Base-by-base conservation (phyloP, 1,140 invertebrate species). In the Thrips palmi region DNA sequence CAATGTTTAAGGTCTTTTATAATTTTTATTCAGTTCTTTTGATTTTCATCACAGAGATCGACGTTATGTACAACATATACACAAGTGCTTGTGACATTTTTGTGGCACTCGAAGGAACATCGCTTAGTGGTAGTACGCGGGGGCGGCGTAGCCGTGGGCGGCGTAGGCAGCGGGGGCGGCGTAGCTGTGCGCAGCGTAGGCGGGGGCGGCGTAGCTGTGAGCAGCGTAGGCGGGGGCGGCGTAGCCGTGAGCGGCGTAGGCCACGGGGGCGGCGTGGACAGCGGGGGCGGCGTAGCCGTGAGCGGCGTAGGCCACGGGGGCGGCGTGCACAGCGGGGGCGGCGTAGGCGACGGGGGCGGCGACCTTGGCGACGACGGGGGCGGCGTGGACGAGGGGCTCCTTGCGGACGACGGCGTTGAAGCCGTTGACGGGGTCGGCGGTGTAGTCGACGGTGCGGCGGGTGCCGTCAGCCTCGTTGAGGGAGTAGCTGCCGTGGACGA, bases 401-500 rank as follows among this genome's bases (percentile, higher is more conserved):
- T 45, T 22, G 51, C 37, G 42, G 23, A 46, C 45, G 29, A 44
- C 39, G 8, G 45, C 45, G 35, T 46, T 43, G 32, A 46, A 46
- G 14, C 45, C 45, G 41, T 46, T 43, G 39, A 37, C 33, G 31
- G 46, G 43, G 40, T 51, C 47, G 27, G 48, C 48, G 14, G 44
- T 48, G 37, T 49, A 49, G 37, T 47, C 43, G 19, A 51, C 45
- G 36, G 46, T 53, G 31, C 53, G 43, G 12, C 42, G 41, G 29
- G 46, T 49, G n/a, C 55, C 54, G 37, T 56, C 54, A 6, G 55
- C 42, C 11, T 53, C 52, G 18, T 58, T 46, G 38, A 68, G 57
- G 5, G 65, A 70, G 55, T 77, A 77, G 49, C 71, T 66, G 21
- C 76, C 76, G 15, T 58, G 57, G 24, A 77, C 74, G 3, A 66